A percentile compares a stretch with the other conserved stretches of the same genome.
These are phyloP conservation scores for Lasioglossum albipes DNA, from an alignment of 1,140 invertebrate genomes.

Conservation along the genomic window DNA sequence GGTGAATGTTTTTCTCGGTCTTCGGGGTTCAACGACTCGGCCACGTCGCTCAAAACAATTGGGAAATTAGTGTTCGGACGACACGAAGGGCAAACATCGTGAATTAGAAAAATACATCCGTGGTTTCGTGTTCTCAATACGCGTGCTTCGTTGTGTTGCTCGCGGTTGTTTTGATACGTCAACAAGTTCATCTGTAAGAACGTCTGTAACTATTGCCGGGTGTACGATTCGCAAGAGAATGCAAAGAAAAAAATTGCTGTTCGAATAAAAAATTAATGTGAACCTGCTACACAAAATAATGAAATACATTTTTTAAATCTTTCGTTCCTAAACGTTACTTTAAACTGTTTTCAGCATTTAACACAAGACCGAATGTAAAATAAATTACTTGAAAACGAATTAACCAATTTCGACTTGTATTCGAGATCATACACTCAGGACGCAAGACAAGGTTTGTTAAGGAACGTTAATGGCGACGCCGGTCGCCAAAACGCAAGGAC, in stretches of 20 bases:
- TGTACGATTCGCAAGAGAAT: too few species aligned
- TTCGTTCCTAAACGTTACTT: too few species aligned
- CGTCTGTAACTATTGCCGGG: too few species aligned
- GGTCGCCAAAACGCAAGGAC: neutral
- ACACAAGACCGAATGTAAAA: too few species aligned
- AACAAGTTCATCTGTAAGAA: neutral
- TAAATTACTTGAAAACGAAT: neutral
- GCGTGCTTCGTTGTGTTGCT: neutral
- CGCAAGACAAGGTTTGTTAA: neutral
- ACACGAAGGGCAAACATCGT: neutral
- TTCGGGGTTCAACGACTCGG: conserved; percentile 6
- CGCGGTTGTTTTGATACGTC: neutral
- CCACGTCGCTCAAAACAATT: neutral
- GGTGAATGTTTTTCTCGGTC: neutral
- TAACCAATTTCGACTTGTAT: neutral
- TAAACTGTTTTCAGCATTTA: too few species aligned
- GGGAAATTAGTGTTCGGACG: neutral
- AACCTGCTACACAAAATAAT: too few species aligned
- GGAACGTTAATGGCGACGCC: neutral
- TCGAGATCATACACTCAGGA: neutral
- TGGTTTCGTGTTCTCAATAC: too few species aligned
- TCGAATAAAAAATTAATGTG: too few species aligned
- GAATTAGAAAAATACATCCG: neutral
- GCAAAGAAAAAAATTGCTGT: too few species aligned
- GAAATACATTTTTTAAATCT: too few species aligned